phyloP scores from a whole-genome alignment of 2,888 invertebrate species.

The Linnaemya vulpina region DNA sequence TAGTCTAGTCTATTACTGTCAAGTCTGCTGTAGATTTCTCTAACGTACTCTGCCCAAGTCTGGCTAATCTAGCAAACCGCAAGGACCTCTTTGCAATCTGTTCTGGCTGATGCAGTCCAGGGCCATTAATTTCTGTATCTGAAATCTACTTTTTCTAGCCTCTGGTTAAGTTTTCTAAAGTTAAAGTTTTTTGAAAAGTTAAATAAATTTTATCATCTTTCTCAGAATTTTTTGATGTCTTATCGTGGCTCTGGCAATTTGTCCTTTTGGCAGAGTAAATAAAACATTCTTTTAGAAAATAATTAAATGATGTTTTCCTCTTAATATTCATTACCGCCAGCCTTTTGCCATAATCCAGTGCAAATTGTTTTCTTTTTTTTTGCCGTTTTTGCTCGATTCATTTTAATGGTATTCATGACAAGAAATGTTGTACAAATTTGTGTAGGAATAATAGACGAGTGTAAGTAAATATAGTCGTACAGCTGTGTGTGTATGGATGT shows the following conservation, averaged over 20 bases:
- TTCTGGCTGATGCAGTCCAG: not conserved
- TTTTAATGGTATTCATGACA: slow-evolving; percentile 45
- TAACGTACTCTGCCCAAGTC: too few relatives aligned
- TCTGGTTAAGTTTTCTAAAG: not conserved
- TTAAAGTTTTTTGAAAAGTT: not conserved
- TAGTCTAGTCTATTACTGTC: too few relatives aligned
- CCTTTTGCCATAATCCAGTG: slow-evolving; percentile 9
- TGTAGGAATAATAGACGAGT: slow-evolving; percentile 17
- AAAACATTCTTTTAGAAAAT: slow-evolving; percentile 34
- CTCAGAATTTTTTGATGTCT: not conserved
- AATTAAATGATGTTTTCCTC: slow-evolving; percentile 40
- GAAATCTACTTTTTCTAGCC: too few relatives aligned
- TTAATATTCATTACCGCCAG: slow-evolving; percentile 39
- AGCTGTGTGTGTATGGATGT: not conserved
- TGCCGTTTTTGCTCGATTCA: slow-evolving; percentile 1
- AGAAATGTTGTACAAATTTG: slow-evolving; percentile 47
- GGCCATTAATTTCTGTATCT: too few relatives aligned
- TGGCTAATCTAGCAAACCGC: too few relatives aligned
- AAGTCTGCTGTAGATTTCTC: too few relatives aligned
- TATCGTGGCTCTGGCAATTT: not conserved
- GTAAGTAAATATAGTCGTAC: not conserved
- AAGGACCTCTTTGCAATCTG: too few relatives aligned
- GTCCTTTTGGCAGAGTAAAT: not conserved
- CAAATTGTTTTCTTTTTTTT: too few relatives aligned
- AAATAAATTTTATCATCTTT: slow-evolving; percentile 1